Base-by-base conservation (phyloP, 2,888 invertebrate species). In the Volucella inflata region DNA sequence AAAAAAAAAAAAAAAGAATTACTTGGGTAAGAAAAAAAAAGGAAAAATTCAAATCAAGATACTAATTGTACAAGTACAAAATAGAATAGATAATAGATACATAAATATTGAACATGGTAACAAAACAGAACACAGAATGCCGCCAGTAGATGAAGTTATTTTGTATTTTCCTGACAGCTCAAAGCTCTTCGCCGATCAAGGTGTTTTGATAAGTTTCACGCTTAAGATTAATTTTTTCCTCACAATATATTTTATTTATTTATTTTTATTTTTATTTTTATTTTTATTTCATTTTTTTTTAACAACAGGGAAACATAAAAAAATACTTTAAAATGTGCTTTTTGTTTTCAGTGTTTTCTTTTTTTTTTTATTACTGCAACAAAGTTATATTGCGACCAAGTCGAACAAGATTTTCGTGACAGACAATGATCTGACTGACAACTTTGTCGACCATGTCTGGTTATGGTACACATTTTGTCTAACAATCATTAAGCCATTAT, bases 401-500 rank as follows among this genome's bases (percentile, higher is more conserved):
- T 75, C 36, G 36, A 81, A 85, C 85, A 81, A 85, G 81, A 85
- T 68, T 81, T 81, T 77, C 85, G 85, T 85, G 85, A 85, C 85
- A 64, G 57, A 77, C 72, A 81, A 83, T 71, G 44, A 70, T 46
- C 38, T 2, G 11, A 16, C 14, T 8, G 11, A 6, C 51, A 30
- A 30, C 8, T 10, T 2, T 30, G 51, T 46, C 53, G 38, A 60
- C 60, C 30, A 30, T 59, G 48, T 65, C 70, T 48, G 14, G 50
- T 64, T 46, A 62, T 62, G 46, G 64, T 21, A 75, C 48, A 65
- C 60, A 81, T 85, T 85, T 81, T 72, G 76, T 85, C 81, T 72
- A 67, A 77, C 72, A 68, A 55, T 62, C 57, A 85, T 81, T 72
- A 77, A 81, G 55, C 67, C 65, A 65, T 70, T 74, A 84, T 62